These are phyloP conservation scores for Horisme vitalbata DNA, from an alignment of 2,888 invertebrate genomes.

Conservation along the genomic window DNA sequence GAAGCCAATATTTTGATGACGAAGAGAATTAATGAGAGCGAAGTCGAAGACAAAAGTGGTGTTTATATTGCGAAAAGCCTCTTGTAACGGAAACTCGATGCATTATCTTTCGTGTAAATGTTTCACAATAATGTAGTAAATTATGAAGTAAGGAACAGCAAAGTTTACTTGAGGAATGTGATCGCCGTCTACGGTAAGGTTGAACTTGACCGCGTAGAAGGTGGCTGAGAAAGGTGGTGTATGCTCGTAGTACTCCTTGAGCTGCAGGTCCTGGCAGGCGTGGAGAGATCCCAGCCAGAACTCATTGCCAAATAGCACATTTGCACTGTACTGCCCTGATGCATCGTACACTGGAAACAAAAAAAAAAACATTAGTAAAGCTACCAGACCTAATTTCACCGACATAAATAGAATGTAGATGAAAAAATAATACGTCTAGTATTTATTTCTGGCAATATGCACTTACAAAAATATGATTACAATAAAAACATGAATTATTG, in stretches of 20 bases:
- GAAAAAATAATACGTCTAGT: not conserved
- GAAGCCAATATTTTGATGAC: too few species aligned
- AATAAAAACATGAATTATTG: too few species aligned
- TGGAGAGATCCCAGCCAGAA: slow-evolving; percentile 90
- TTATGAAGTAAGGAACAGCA: slow-evolving; percentile 12
- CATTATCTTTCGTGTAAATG: too few species aligned
- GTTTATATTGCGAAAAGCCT: too few species aligned
- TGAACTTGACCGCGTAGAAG: slow-evolving; percentile 85
- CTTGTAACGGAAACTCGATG: too few species aligned
- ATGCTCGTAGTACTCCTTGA: slow-evolving; percentile 73
- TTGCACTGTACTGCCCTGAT: slow-evolving; percentile 90
- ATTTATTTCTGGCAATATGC: too few species aligned
- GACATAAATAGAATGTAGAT: too few species aligned
- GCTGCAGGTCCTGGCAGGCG: slow-evolving; percentile 86
- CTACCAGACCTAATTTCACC: too few species aligned
- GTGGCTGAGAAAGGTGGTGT: slow-evolving; percentile 83
- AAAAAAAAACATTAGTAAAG: slow-evolving; percentile 6
- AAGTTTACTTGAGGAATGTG: slow-evolving; percentile 78
- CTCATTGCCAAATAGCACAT: slow-evolving; percentile 90
- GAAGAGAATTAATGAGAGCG: too few species aligned
- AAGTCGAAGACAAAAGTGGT: too few species aligned
- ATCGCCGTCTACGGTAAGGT: slow-evolving; percentile 77
- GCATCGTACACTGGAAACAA: slow-evolving; percentile 87
- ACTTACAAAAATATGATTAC: too few species aligned
- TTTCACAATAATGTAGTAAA: too few species aligned